Evolutionary conservation across 2,113 vertebrate genomes (phyloP).

Genomic region (Tursiops truncatus): DNA sequence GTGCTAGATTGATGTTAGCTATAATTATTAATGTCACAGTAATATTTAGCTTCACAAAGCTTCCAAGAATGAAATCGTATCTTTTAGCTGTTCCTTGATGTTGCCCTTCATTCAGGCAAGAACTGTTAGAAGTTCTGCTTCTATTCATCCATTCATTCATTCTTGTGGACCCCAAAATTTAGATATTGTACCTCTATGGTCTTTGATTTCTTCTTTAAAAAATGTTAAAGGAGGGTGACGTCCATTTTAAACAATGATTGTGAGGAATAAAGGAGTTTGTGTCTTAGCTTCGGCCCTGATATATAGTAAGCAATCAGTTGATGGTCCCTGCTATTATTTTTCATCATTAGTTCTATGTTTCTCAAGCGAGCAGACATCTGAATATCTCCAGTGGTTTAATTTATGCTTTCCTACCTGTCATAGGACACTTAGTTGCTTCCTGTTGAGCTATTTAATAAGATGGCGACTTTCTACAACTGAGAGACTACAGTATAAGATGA

Average conservation of each 20-base stretch:
- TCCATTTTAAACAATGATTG: not conserved
- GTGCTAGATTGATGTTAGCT: not conserved
- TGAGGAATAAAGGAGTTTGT: not conserved
- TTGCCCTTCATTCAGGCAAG: not conserved
- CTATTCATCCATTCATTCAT: not conserved
- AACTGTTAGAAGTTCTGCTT: not conserved
- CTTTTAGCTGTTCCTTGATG: not conserved
- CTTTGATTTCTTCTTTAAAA: not conserved
- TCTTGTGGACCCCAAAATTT: not conserved
- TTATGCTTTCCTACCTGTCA: not conserved
- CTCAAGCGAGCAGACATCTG: not conserved
- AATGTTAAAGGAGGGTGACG: not conserved
- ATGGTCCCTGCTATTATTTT: not conserved
- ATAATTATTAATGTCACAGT: not conserved
- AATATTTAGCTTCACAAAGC: not conserved
- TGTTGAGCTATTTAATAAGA: conserved; percentile 56
- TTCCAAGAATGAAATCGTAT: not conserved
- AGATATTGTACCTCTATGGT: not conserved
- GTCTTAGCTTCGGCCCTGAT: not conserved
- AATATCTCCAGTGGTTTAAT: not conserved
- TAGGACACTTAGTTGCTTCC: conserved; percentile 43
- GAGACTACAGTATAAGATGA: not conserved
- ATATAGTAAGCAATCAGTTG: not conserved
- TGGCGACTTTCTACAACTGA: not conserved
- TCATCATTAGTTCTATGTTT: conserved; percentile 12